These are phyloP conservation scores for Paramormyrops kingsleyae DNA, from an alignment of 2,113 vertebrate genomes.

Conservation along the genomic window DNA sequence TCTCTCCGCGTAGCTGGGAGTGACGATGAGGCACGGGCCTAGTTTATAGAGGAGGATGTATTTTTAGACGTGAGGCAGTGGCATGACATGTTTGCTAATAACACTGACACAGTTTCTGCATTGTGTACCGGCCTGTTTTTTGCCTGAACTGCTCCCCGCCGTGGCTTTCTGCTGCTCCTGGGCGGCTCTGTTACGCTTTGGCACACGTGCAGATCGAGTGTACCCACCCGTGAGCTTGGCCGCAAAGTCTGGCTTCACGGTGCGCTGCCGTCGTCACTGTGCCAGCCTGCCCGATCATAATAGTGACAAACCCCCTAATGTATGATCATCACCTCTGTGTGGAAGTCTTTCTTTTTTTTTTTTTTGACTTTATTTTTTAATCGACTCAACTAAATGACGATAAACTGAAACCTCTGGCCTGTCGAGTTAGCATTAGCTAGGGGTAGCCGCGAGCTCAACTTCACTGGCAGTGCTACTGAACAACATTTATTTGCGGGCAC, in stretches of 20 bases:
- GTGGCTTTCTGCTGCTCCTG: neutral
- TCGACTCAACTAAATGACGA: neutral
- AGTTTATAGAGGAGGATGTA: slow-evolving; percentile 46
- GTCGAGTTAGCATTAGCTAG: neutral
- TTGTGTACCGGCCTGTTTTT: slow-evolving; percentile 31
- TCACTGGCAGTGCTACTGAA: neutral
- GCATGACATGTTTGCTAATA: slow-evolving; percentile 51
- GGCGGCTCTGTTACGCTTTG: neutral
- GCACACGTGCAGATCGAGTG: neutral
- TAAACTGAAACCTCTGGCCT: neutral
- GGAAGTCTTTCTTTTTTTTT: neutral
- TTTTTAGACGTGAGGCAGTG: slow-evolving; percentile 47
- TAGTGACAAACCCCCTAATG: neutral
- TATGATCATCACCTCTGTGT: neutral
- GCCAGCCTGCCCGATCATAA: neutral
- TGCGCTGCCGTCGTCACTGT: neutral
- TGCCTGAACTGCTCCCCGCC: neutral
- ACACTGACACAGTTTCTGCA: slow-evolving; percentile 38
- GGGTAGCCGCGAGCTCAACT: neutral
- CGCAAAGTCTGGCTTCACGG: neutral
- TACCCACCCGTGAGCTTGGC: neutral
- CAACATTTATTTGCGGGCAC: neutral
- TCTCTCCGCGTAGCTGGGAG: slow-evolving; percentile 51
- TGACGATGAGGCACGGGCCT: slow-evolving; percentile 60
- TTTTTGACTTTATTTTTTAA: neutral